phyloP scores from a whole-genome alignment of 1,140 invertebrate genomes.

The Sycophila sp. region DNA sequence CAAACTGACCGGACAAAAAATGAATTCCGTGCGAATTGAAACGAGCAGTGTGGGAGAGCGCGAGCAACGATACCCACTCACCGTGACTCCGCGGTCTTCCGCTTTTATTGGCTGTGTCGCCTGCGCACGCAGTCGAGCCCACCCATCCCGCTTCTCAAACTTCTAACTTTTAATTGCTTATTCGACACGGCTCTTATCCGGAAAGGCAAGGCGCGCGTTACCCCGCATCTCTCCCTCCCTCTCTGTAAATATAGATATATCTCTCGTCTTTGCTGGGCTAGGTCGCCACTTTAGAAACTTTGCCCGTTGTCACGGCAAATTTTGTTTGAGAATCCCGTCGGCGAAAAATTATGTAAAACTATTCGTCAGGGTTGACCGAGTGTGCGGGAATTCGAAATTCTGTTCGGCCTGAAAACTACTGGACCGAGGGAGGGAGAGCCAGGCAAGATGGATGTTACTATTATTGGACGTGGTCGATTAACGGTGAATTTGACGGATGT shows the following conservation, averaged over 20 bases:
- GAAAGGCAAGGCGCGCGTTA: too few relatives aligned
- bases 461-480: neutral
- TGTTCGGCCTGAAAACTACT: neutral
- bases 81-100: constrained; percentile 26
- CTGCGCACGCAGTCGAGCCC: neutral
- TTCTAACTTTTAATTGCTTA: constrained; percentile 29
- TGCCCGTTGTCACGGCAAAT: neutral
- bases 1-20: neutral
- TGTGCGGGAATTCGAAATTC: too few relatives aligned
- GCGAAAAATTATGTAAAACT: neutral
- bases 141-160: too few relatives aligned
- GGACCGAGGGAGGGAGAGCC: neutral
- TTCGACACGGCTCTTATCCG: constrained; percentile 9
- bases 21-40: constrained; percentile 14
- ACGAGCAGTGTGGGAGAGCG: constrained; percentile 27
- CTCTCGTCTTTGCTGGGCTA: too few relatives aligned
- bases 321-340: neutral
- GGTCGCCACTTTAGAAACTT: too few relatives aligned
- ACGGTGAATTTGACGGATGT: neutral
- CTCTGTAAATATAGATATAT: too few relatives aligned
- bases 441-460: neutral
- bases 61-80: neutral
- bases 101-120: constrained; percentile 11
- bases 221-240: neutral
- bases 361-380: neutral